Conservation (phyloP, 2,113 vertebrate genomes). For the Gymnocephalus cernua region DNA sequence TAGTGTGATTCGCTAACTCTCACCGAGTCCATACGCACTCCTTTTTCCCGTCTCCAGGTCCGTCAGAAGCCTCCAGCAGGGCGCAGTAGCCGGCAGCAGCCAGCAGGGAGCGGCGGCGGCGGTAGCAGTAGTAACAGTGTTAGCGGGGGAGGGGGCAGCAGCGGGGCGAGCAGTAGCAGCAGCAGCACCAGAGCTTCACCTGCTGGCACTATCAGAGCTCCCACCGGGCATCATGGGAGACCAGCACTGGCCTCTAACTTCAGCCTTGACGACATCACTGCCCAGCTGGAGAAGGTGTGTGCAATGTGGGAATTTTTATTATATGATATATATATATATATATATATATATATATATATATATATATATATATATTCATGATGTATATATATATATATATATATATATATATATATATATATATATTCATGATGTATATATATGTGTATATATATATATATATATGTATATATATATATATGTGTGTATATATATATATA, state of each 20-base stretch:
- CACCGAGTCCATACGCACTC: background rate
- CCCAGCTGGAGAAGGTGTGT: slow-evolving; percentile 91
- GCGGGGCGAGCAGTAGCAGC: slow-evolving; percentile 77
- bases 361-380: too few species aligned
- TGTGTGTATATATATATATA: too few species aligned
- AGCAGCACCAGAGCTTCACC: slow-evolving; percentile 89
- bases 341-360: too few species aligned
- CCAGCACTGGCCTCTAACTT: slow-evolving; percentile 89
- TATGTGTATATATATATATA: background rate
- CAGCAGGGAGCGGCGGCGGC: slow-evolving; percentile 59
- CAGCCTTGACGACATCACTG: slow-evolving; percentile 97
- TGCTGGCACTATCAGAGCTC: slow-evolving; percentile 76
- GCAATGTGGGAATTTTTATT: background rate
- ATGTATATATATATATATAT: too few species aligned
- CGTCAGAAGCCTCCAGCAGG: slow-evolving; percentile 88
- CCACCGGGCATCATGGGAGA: slow-evolving; percentile 67
- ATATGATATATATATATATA: too few species aligned
- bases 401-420: too few species aligned
- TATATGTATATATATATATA: too few species aligned
- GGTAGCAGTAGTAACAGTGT: slow-evolving; percentile 75
- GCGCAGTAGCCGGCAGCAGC: slow-evolving; percentile 81
- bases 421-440: too few species aligned
- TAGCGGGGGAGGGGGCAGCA: slow-evolving; percentile 77
- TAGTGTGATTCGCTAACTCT: background rate
- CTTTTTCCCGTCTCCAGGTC: slow-evolving; percentile 47